Evolutionary conservation across 2,888 invertebrate species (phyloP).

Genomic region (Epinotia demarniana): DNA sequence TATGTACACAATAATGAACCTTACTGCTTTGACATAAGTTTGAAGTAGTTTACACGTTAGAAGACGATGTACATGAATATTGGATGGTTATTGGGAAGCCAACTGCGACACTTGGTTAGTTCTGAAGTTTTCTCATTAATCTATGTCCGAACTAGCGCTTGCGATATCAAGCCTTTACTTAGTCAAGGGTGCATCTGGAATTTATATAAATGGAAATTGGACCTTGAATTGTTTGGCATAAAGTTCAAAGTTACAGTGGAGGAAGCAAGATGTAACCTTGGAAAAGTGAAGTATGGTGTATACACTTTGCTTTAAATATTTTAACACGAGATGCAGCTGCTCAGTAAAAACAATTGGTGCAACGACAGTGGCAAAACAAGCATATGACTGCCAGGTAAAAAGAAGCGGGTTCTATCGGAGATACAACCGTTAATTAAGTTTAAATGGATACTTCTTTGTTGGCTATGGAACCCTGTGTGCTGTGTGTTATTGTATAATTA

Average conservation of each 20-base stretch:
- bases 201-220: background rate
- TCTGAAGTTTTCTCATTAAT: slow-evolving; percentile 42
- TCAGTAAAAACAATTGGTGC: background rate
- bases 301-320: background rate
- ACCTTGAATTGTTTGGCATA: background rate
- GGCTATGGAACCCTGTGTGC: too few species aligned
- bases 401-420: too few species aligned
- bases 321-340: slow-evolving; percentile 1
- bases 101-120: slow-evolving; percentile 29
- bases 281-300: background rate
- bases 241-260: background rate
- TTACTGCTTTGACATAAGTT: background rate
- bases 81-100: slow-evolving; percentile 29
- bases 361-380: too few species aligned
- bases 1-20: background rate
- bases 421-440: too few species aligned
- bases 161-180: slow-evolving; percentile 8
- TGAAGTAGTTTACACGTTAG: background rate
- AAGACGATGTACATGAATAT: slow-evolving; percentile 28
- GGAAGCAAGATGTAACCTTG: background rate
- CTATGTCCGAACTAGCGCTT: slow-evolving; percentile 20
- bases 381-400: too few species aligned
- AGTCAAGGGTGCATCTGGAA: slow-evolving; percentile 6
- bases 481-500: too few species aligned
- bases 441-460: too few species aligned